Percentiles rank a stretch among this genome's conserved stretches.
Conservation (phyloP, 2,797 vertebrate genomes). For the Microcaecilia unicolor region DNA sequence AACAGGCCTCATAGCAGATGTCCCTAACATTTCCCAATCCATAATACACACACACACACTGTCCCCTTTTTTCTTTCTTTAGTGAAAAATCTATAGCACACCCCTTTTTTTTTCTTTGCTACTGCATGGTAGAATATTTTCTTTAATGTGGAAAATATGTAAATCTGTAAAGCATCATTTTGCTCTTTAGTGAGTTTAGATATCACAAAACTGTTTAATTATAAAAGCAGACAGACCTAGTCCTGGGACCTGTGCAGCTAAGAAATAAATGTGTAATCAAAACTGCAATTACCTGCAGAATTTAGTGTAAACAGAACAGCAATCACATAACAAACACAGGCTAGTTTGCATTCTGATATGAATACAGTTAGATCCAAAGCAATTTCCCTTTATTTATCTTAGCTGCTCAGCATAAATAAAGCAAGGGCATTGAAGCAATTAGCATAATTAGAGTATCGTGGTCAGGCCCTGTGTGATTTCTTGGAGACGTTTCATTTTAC, state of each 20-base stretch:
- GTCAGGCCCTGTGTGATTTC: slow-evolving; percentile 95
- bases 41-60: slow-evolving; percentile 60
- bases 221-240: slow-evolving; percentile 86
- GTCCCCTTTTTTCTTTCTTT: slow-evolving; percentile 55
- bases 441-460: slow-evolving; percentile 99
- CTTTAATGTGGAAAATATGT: slow-evolving; percentile 72
- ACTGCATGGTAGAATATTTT: slow-evolving; percentile 51
- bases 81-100: slow-evolving; percentile 26
- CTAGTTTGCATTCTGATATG: slow-evolving; percentile 99
- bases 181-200: slow-evolving; percentile 73
- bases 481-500: slow-evolving; percentile 70
- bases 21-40: slow-evolving; percentile 59
- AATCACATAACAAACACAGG: slow-evolving; percentile 88
- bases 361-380: slow-evolving; percentile 98
- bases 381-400: slow-evolving; percentile 99
- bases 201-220: slow-evolving; percentile 92
- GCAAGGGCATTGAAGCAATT: slow-evolving; percentile 98
- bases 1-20: slow-evolving; percentile 64
- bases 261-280: slow-evolving; percentile 98
- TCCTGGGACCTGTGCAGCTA: slow-evolving; percentile 76
- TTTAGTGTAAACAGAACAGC: slow-evolving; percentile 98
- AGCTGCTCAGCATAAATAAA: slow-evolving; percentile 97
- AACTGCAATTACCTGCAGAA: slow-evolving; percentile 99
- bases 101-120: slow-evolving; percentile 37
- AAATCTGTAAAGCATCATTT: slow-evolving; percentile 71